Percentiles rank a stretch among this genome's conserved stretches.
Evolutionary conservation across 2,888 invertebrate genomes (phyloP).

Genomic region (Drosophila siamana): DNA sequence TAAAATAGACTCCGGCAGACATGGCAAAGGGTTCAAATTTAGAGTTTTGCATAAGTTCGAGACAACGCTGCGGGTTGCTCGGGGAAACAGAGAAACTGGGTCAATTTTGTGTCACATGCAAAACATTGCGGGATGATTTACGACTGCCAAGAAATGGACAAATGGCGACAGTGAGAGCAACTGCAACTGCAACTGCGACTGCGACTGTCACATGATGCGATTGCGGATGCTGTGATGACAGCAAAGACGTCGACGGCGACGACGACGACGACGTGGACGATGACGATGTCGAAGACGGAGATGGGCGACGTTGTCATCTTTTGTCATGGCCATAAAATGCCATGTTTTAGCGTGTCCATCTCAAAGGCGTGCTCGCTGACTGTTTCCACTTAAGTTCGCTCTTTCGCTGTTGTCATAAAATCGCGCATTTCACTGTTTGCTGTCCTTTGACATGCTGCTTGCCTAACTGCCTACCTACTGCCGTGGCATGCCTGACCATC

Average conservation of each 20-base stretch:
- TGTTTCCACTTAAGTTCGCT: slow-evolving; percentile 71
- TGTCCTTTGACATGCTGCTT: slow-evolving; percentile 66
- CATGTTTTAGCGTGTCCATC: slow-evolving; percentile 48
- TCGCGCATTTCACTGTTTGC: slow-evolving; percentile 65
- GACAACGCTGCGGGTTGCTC: slow-evolving; percentile 45
- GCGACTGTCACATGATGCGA: slow-evolving; percentile 32
- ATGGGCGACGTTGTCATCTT: slow-evolving; percentile 59
- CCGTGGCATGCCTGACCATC: slow-evolving; percentile 14
- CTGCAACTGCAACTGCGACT: slow-evolving; percentile 29
- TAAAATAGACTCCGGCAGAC: not conserved
- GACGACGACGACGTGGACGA: slow-evolving; percentile 10
- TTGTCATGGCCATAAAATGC: slow-evolving; percentile 63
- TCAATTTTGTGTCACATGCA: slow-evolving; percentile 65
- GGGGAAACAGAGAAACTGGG: slow-evolving; percentile 34
- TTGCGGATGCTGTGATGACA: slow-evolving; percentile 49
- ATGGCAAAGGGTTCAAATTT: slow-evolving; percentile 35
- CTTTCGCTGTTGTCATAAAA: slow-evolving; percentile 53
- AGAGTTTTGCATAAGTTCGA: slow-evolving; percentile 45
- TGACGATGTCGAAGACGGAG: not conserved
- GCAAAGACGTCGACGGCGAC: slow-evolving; percentile 4
- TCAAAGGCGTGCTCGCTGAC: slow-evolving; percentile 56
- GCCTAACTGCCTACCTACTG: slow-evolving; percentile 14
- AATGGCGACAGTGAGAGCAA: slow-evolving; percentile 19
- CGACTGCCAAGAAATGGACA: slow-evolving; percentile 52
- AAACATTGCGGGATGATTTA: slow-evolving; percentile 68